These are phyloP conservation scores for Rutilus rutilus DNA, from an alignment of 2,113 vertebrate species.

Conservation along the genomic window DNA sequence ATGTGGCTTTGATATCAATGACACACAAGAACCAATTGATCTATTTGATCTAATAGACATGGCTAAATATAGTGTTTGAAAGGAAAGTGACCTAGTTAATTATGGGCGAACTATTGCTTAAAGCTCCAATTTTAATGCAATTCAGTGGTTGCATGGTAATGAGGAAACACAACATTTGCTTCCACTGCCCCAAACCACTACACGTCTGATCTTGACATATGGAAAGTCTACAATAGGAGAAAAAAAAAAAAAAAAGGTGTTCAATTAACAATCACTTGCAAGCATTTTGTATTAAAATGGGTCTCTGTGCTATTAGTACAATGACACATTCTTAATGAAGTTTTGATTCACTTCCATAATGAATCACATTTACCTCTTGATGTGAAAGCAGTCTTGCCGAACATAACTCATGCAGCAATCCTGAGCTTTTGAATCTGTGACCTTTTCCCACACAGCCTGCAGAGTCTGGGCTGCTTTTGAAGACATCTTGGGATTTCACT, in stretches of 20 bases:
- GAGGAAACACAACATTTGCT: neutral
- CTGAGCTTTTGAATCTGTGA: conserved; percentile 47
- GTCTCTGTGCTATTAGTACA: conserved; percentile 5
- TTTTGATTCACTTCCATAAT: conserved; percentile 27
- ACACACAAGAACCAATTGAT: neutral
- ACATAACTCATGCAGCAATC: conserved; percentile 30
- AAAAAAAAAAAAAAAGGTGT: neutral
- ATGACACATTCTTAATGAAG: conserved; percentile 36
- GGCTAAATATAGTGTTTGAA: neutral
- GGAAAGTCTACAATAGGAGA: neutral
- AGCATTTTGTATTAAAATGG: neutral
- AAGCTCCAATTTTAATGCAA: neutral
- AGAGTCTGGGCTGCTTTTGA: neutral
- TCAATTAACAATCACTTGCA: conserved; percentile 16
- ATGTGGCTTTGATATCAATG: neutral
- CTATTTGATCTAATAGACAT: neutral
- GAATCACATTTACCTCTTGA: conserved; percentile 1
- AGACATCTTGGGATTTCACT: conserved; percentile 49
- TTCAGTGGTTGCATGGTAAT: neutral
- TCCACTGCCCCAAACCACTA: conserved; percentile 8
- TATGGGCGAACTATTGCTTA: neutral
- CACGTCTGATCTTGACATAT: neutral
- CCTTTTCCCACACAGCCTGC: conserved; percentile 47
- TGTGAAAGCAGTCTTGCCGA: conserved; percentile 24
- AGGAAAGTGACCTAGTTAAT: neutral